A percentile compares a stretch with the other conserved stretches of the same genome.
Conservation (phyloP, 2,113 vertebrate species). For the Diadophis punctatus region DNA sequence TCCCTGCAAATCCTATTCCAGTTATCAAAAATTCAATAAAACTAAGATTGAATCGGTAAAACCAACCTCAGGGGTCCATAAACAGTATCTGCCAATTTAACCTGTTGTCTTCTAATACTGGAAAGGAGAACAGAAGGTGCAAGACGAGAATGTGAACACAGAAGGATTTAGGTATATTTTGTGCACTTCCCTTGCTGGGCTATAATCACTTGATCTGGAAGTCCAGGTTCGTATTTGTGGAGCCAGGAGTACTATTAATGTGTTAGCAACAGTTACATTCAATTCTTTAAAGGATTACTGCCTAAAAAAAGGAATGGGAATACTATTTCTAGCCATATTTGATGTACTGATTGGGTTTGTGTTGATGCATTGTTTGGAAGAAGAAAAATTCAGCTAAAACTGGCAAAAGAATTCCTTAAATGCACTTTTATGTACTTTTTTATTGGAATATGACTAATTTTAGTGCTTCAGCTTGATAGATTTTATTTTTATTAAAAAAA, state of each 20-base stretch:
- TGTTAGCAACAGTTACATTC: slow-evolving; percentile 68
- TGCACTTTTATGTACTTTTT: slow-evolving; percentile 77
- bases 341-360: slow-evolving; percentile 63
- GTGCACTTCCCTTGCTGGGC: slow-evolving; percentile 68
- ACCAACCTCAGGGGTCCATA: slow-evolving; percentile 67
- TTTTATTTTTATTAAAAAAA: slow-evolving; percentile 60
- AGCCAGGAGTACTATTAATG: slow-evolving; percentile 65
- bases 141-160: slow-evolving; percentile 59
- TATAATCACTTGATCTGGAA: slow-evolving; percentile 61
- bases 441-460: slow-evolving; percentile 70
- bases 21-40: slow-evolving; percentile 84
- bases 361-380: slow-evolving; percentile 64
- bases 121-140: slow-evolving; percentile 61
- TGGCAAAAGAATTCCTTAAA: slow-evolving; percentile 69
- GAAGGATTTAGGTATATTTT: slow-evolving; percentile 62
- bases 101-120: slow-evolving; percentile 65
- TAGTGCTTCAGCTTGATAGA: slow-evolving; percentile 64
- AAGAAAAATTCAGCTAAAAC: slow-evolving; percentile 61
- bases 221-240: slow-evolving; percentile 67
- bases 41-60: slow-evolving; percentile 79
- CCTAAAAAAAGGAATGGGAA: slow-evolving; percentile 61
- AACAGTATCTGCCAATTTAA: slow-evolving; percentile 65
- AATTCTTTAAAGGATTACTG: slow-evolving; percentile 66
- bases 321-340: slow-evolving; percentile 64
- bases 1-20: slow-evolving; percentile 74